Conservation (phyloP, 2,113 vertebrate species). For the Pitta sordida region DNA sequence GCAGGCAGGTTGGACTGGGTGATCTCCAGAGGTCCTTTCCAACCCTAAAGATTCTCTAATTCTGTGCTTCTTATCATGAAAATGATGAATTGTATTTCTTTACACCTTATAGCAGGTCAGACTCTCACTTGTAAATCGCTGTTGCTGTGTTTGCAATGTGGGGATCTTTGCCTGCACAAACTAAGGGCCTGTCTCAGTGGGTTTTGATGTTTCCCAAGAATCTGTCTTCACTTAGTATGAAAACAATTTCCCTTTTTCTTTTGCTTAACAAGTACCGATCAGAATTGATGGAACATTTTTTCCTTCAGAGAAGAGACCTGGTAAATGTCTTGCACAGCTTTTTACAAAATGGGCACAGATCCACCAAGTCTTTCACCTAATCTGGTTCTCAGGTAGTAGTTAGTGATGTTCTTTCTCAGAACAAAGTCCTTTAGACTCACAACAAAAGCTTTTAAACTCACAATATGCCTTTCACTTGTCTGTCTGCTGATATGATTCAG, state of each 20-base stretch:
- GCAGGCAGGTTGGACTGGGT: not conserved
- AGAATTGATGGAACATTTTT: not conserved
- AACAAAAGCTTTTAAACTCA: not conserved
- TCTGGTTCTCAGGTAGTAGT: not conserved
- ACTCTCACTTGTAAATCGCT: not conserved
- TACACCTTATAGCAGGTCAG: not conserved
- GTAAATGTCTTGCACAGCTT: not conserved
- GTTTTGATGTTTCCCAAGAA: not conserved
- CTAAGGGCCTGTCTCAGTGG: not conserved
- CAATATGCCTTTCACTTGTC: not conserved
- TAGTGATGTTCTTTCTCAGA: not conserved
- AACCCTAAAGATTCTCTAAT: not conserved
- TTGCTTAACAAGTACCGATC: not conserved
- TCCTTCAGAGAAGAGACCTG: not conserved
- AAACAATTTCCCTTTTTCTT: not conserved
- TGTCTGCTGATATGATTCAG: not conserved
- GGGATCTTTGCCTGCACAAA: not conserved
- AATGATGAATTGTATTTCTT: not conserved
- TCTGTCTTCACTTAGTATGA: not conserved
- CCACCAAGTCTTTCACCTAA: not conserved
- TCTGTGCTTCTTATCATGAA: not conserved
- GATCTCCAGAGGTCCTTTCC: not conserved
- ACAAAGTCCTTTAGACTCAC: not conserved
- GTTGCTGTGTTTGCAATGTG: not conserved
- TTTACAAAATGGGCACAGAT: not conserved